These are phyloP conservation scores for Cuculus canorus DNA, from an alignment of 2,797 vertebrate genomes.

Conservation along the genomic window DNA sequence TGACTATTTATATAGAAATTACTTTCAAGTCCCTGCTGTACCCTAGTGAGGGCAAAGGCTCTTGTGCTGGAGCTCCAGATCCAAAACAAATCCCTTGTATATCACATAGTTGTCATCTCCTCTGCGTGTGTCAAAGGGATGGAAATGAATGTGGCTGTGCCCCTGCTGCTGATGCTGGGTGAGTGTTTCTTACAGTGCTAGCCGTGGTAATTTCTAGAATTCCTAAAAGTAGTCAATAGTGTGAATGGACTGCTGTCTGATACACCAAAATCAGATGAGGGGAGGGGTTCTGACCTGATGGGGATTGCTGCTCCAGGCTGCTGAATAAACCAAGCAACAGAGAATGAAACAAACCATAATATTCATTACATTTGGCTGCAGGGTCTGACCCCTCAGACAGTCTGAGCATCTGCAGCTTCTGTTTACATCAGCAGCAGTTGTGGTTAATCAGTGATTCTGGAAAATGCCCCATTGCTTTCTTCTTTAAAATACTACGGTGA, in stretches of 20 bases:
- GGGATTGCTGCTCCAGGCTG: background rate
- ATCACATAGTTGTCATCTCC: background rate
- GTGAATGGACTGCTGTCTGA: background rate
- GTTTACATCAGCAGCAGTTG: background rate
- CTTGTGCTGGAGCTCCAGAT: background rate
- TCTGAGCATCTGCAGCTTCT: constrained; percentile 1
- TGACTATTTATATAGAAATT: background rate
- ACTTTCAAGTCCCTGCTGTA: background rate
- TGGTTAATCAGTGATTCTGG: background rate
- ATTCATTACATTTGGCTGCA: constrained; percentile 14
- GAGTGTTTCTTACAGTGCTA: background rate
- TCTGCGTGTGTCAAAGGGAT: background rate
- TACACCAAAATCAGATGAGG: background rate
- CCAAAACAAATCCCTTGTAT: background rate
- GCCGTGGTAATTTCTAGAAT: background rate
- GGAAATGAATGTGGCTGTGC: background rate
- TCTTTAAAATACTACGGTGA: background rate
- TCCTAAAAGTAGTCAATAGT: background rate
- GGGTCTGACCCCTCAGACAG: background rate
- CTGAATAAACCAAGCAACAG: background rate
- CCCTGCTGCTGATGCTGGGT: background rate
- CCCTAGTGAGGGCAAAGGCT: background rate
- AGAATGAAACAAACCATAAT: background rate
- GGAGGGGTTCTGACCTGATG: background rate
- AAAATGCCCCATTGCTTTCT: background rate